Evolutionary conservation across 2,113 vertebrate species (phyloP).

Genomic region (Clinocottus analis): DNA sequence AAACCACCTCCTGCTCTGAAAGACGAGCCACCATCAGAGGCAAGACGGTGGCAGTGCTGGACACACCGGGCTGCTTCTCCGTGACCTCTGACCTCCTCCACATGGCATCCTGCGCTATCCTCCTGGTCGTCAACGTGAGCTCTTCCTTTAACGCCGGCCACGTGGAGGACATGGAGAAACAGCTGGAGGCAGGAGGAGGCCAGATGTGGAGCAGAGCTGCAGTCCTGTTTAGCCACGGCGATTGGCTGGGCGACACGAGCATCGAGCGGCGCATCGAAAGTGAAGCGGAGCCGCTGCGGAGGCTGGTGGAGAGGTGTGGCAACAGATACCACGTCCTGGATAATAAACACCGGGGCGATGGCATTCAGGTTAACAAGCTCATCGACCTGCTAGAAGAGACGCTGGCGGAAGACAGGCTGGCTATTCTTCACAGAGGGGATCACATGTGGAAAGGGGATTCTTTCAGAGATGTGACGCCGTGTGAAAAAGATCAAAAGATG

Average conservation of each 20-base stretch:
- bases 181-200: slow-evolving; percentile 46
- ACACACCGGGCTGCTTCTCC: slow-evolving; percentile 63
- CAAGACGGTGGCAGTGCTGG: slow-evolving; percentile 62
- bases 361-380: slow-evolving; percentile 66
- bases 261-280: slow-evolving; percentile 76
- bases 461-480: neutral
- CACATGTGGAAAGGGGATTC: slow-evolving; percentile 10
- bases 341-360: slow-evolving; percentile 51
- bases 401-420: slow-evolving; percentile 47
- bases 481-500: neutral
- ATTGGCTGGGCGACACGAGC: slow-evolving; percentile 72
- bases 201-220: slow-evolving; percentile 58
- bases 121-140: slow-evolving; percentile 76
- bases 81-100: slow-evolving; percentile 52
- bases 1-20: slow-evolving; percentile 41
- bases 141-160: slow-evolving; percentile 60
- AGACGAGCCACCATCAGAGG: slow-evolving; percentile 12
- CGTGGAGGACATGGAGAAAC: slow-evolving; percentile 52
- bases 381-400: slow-evolving; percentile 68
- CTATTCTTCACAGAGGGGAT: slow-evolving; percentile 2
- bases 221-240: slow-evolving; percentile 77
- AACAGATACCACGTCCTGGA: slow-evolving; percentile 78
- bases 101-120: slow-evolving; percentile 41
- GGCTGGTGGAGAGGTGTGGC: slow-evolving; percentile 71
- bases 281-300: slow-evolving; percentile 70